phyloP scores from a whole-genome alignment of 2,888 invertebrate species.

The Ormyrus thymus region DNA sequence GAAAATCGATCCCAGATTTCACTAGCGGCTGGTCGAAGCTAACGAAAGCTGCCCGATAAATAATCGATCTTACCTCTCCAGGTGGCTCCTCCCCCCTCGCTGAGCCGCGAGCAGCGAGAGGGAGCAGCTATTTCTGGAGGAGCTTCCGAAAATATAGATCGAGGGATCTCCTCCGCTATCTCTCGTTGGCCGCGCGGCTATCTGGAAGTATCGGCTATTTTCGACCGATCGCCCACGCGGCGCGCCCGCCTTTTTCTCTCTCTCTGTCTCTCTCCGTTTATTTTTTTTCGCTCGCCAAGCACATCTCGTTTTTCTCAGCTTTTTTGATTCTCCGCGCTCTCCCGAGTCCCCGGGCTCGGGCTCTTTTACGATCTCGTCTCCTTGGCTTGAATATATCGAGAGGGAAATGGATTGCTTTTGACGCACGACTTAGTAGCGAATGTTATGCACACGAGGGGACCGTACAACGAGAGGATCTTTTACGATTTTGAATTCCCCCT shows the following conservation, averaged over 20 bases:
- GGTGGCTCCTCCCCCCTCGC: conserved; percentile 31
- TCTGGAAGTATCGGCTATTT: conserved; percentile 69
- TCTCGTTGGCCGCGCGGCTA: conserved; percentile 51
- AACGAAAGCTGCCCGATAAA: not conserved
- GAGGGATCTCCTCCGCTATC: conserved; percentile 34
- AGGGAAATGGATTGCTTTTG: conserved; percentile 40
- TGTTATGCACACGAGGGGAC: conserved; percentile 20
- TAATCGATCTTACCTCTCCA: conserved; percentile 26
- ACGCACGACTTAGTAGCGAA: conserved; percentile 28
- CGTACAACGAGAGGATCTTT: conserved; percentile 15
- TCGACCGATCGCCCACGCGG: conserved; percentile 63
- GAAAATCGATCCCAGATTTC: no score
- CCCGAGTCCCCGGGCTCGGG: not conserved
- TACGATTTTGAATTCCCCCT: conserved; percentile 20
- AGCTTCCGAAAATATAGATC: conserved; percentile 65
- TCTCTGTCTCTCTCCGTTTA: not conserved
- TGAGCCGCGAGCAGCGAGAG: not conserved
- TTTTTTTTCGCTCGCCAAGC: no score
- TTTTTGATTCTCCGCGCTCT: not conserved
- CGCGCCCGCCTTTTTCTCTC: not conserved
- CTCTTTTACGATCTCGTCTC: conserved; percentile 35
- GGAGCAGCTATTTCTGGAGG: conserved; percentile 63
- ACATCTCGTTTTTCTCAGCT: not conserved
- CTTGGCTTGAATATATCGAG: conserved; percentile 26
- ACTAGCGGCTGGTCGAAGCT: no score